Conservation (phyloP, 1,140 invertebrate genomes). For the Papilio polytes region DNA sequence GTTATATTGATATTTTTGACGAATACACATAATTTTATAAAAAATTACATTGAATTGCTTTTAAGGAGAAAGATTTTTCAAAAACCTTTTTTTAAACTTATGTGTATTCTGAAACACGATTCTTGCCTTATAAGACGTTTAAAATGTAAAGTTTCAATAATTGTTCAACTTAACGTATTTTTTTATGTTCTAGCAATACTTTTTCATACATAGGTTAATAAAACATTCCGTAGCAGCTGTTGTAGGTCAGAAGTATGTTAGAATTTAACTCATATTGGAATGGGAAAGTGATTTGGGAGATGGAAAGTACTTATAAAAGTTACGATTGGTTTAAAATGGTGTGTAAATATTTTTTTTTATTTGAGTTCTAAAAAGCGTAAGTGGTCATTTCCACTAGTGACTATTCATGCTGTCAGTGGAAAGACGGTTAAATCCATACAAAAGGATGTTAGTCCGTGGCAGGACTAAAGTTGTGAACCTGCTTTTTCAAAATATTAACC, state of each 20-base stretch:
- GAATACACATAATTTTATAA: neutral
- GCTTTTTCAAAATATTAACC: too few relatives aligned
- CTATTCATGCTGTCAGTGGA: too few relatives aligned
- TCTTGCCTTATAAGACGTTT: neutral
- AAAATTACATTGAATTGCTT: too few relatives aligned
- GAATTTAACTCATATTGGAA: neutral
- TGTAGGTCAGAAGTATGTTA: neutral
- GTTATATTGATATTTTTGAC: neutral
- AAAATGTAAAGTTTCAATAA: neutral
- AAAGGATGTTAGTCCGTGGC: too few relatives aligned
- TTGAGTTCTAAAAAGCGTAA: neutral
- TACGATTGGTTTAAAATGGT: constrained; percentile 23
- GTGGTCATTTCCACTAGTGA: too few relatives aligned
- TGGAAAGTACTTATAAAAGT: constrained; percentile 54
- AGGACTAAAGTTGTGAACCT: too few relatives aligned
- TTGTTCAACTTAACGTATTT: neutral
- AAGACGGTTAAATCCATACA: too few relatives aligned
- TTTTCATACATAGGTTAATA: neutral
- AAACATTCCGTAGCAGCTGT: neutral
- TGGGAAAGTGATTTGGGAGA: constrained; percentile 47
- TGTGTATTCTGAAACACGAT: neutral
- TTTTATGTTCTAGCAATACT: neutral
- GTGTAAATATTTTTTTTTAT: neutral
- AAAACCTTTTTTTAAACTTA: too few relatives aligned
- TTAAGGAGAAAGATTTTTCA: too few relatives aligned